Evolutionary conservation across 35 echinoderm and acorn worm genomes (phyloP).

Genomic region (Amphiura filiformis): DNA sequence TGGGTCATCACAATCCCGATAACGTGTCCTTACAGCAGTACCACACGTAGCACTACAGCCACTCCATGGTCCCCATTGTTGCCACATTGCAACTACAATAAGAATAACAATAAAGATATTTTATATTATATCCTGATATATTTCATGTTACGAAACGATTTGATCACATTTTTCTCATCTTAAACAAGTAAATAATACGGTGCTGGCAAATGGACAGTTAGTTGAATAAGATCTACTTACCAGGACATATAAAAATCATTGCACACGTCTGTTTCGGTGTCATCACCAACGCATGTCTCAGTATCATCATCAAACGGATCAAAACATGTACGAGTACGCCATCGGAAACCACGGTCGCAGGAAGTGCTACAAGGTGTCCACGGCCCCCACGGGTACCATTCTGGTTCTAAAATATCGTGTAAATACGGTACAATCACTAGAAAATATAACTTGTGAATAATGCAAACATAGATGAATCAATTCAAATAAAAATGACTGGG

Average conservation of each 20-base stretch:
- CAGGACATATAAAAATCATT: not conserved
- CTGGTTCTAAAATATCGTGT: not conserved
- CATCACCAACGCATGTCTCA: not conserved
- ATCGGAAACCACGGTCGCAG: not conserved
- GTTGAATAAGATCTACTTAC: no score
- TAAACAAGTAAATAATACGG: no score
- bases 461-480: no score
- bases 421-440: no score
- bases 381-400: not conserved
- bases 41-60: not conserved
- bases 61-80: not conserved
- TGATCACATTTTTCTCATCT: no score
- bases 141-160: no score
- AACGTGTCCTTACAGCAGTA: not conserved
- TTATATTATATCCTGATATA: no score
- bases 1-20: not conserved
- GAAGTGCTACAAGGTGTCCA: not conserved
- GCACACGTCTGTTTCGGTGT: not conserved
- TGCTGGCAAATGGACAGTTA: no score
- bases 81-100: not conserved
- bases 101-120: no score
- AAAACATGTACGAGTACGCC: not conserved
- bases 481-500: no score
- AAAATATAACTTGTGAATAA: no score
- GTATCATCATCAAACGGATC: not conserved